These are phyloP conservation scores for Elaphurus davidianus DNA, from an alignment of 2,113 vertebrate species.

Conservation along the genomic window DNA sequence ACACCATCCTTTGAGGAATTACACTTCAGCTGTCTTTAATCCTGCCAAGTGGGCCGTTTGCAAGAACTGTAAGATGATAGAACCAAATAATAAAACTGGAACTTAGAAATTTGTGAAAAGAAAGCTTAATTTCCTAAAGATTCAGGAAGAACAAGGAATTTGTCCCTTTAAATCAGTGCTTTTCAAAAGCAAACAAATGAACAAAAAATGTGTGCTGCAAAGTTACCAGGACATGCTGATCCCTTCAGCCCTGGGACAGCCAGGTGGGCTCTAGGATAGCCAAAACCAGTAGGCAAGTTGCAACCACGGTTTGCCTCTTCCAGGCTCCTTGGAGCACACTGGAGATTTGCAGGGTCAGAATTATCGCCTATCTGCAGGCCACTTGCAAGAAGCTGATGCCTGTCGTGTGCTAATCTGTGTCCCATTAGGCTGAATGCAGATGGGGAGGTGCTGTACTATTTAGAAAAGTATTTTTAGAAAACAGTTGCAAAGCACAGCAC, in stretches of 20 bases:
- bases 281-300: background rate
- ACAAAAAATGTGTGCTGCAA: background rate
- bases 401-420: background rate
- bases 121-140: background rate
- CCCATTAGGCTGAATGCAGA: background rate
- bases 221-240: background rate
- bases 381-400: background rate
- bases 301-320: background rate
- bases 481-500: background rate
- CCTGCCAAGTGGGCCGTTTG: background rate
- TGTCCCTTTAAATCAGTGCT: background rate
- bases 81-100: background rate
- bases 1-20: background rate
- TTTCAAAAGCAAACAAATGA: background rate
- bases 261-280: background rate
- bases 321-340: background rate
- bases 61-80: background rate
- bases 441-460: background rate
- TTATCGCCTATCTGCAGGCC: background rate
- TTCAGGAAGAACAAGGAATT: background rate
- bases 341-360: background rate
- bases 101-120: background rate
- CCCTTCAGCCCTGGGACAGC: background rate
- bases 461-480: background rate
- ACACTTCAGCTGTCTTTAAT: background rate